A percentile compares a stretch with the other conserved stretches of the same genome.
Evolutionary conservation across 2,797 vertebrate species (phyloP).

Genomic region (Brotula barbata): DNA sequence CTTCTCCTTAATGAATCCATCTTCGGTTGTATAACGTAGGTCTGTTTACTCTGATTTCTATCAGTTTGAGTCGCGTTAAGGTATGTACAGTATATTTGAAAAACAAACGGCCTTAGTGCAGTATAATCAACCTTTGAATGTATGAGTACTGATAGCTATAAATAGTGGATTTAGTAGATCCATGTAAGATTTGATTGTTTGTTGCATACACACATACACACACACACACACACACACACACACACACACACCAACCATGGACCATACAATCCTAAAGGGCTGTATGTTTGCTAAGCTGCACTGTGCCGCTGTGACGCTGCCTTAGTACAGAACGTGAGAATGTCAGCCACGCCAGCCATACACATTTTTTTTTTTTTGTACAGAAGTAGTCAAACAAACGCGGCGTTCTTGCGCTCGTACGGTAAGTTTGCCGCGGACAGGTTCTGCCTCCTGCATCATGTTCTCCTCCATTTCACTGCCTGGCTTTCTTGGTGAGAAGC

Average conservation of each 20-base stretch:
- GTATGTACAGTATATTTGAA: too few species aligned
- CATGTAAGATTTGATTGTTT: too few species aligned
- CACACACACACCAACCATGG: too few species aligned
- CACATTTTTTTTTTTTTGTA: conserved; percentile 18
- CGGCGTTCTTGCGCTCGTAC: conserved; percentile 55
- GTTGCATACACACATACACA: neutral
- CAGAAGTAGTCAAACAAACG: neutral
- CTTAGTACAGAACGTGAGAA: conserved; percentile 42
- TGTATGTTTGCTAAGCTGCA: conserved; percentile 50
- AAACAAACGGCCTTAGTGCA: too few species aligned
- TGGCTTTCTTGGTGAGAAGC: conserved; percentile 38
- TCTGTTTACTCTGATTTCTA: too few species aligned
- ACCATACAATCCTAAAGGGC: conserved; percentile 65
- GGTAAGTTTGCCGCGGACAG: conserved; percentile 69
- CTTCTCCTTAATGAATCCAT: too few species aligned
- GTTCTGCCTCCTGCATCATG: conserved; percentile 14
- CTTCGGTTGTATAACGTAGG: too few species aligned
- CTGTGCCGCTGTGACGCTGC: conserved; percentile 32
- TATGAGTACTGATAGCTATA: too few species aligned
- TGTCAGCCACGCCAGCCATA: conserved; percentile 1
- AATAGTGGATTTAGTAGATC: too few species aligned
- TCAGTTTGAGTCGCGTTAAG: too few species aligned
- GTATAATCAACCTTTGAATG: too few species aligned
- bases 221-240: too few species aligned
- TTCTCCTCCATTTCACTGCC: conserved; percentile 48